phyloP scores from a whole-genome alignment of 1,140 invertebrate species.

The Portunus trituberculatus region DNA sequence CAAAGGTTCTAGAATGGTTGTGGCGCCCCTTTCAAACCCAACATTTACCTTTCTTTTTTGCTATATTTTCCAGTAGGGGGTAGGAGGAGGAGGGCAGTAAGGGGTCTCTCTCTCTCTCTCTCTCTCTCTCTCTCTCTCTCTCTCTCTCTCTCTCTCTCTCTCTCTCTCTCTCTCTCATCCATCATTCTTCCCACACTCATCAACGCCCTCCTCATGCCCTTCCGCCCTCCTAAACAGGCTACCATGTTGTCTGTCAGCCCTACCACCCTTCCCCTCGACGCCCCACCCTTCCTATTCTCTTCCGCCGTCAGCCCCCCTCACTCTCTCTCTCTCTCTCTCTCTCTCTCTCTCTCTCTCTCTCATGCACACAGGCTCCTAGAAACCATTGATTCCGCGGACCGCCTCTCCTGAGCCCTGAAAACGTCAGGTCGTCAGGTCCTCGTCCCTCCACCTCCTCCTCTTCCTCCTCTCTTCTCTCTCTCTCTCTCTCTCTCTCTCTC shows the following conservation, averaged over 20 bases:
- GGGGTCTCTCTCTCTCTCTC: not conserved
- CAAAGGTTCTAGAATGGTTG: too few relatives aligned
- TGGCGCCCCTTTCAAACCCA: not conserved
- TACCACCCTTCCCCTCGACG: not conserved
- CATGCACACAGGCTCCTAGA: not conserved
- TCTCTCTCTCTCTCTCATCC: not conserved
- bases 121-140: not conserved
- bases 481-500: slow-evolving; percentile 11
- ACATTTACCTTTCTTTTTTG: not conserved
- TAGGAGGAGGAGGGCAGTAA: too few relatives aligned
- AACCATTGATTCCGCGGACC: not conserved
- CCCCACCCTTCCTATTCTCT: not conserved
- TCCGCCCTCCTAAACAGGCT: slow-evolving; percentile 18
- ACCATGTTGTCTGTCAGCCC: not conserved
- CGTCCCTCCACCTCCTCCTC: not conserved
- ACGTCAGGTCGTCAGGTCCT: not conserved
- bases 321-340: slow-evolving; percentile 28
- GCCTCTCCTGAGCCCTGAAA: not conserved
- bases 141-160: not conserved
- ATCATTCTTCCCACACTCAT: not conserved
- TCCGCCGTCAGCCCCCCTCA: not conserved
- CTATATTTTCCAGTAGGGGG: not conserved
- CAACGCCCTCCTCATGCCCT: not conserved
- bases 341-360: slow-evolving; percentile 18
- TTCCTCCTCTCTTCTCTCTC: not conserved